Base-by-base conservation (phyloP, 2,113 vertebrate genomes). In the Epinephelus moara region DNA sequence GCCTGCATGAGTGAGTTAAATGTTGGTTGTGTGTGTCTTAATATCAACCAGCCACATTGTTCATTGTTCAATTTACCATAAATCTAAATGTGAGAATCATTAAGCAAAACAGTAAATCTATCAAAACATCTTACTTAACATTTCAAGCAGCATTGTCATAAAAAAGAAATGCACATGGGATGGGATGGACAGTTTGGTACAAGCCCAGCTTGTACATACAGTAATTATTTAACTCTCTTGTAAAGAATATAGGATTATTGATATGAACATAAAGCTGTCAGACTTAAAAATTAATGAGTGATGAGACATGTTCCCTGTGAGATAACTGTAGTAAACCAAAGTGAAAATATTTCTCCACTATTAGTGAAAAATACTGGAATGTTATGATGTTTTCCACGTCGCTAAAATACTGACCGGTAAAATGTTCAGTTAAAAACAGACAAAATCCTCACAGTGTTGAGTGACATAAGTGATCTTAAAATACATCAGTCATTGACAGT, bases 201-300 rank as follows among this genome's bases (percentile, higher is more conserved):
- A 92, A 94, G 88, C 87, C 90, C 92, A 91, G 92, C 93, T 93
- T 77, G 86, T 86, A 81, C 74, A 55, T 50, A 86, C 77, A 86
- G 71, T 82, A 82, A 84, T 76, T 68, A 78, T 74, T 68, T 37
- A 10, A 21, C 61, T 75, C 61, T 52, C 52, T 53, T 52, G 0
- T 61, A 68, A 68, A 25, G 67, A 40, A 55, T 37, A 50, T 19
- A 42, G 9, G 57, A 70, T 83, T 69, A 85, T 40, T 73, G 61
- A 62, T 68, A 21, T 81, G 60, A 78, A 18, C 18, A 27, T 10
- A 40, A 23, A 55, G 56, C 55, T 80, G 45, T 85, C 78, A 74
- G 73, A 60, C 21, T 47, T 64, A 25, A 66, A 56, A 11, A 7
- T 2, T 4, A 69, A 2, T 13, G 19, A 70, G 47, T 53, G 21